Percentiles rank a stretch among this genome's conserved stretches.
Evolutionary conservation across 2,888 invertebrate species (phyloP).

Genomic region (Xylophagus ater): DNA sequence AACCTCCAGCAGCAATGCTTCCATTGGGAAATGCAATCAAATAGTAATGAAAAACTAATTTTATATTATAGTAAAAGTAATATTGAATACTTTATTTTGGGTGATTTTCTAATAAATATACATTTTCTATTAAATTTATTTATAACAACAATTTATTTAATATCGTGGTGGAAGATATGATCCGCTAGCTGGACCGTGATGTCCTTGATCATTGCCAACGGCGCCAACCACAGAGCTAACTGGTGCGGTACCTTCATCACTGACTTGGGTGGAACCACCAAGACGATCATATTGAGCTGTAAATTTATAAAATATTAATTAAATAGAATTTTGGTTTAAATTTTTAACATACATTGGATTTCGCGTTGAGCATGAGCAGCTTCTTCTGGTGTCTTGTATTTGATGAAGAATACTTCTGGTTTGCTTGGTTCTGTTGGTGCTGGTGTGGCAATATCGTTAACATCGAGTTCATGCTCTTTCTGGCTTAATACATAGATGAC

Average conservation of each 20-base stretch:
- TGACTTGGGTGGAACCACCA: constrained; percentile 23
- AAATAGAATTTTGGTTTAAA: not conserved
- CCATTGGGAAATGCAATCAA: too few relatives aligned
- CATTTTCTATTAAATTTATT: too few relatives aligned
- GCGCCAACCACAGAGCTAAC: constrained; percentile 15
- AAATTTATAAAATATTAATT: not conserved
- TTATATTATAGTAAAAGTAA: too few relatives aligned
- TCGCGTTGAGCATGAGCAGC: constrained; percentile 32
- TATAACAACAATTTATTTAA: too few relatives aligned
- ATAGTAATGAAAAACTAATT: too few relatives aligned
- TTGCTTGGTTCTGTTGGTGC: constrained; percentile 27
- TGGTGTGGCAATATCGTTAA: constrained; percentile 29
- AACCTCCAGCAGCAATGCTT: too few relatives aligned
- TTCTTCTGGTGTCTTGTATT: constrained; percentile 35
- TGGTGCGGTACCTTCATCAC: constrained; percentile 27
- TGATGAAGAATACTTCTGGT: constrained; percentile 37
- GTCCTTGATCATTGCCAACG: not conserved
- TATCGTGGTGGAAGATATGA: not conserved
- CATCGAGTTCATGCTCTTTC: constrained; percentile 29
- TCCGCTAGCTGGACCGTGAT: not conserved
- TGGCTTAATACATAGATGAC: constrained; percentile 36
- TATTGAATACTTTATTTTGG: too few relatives aligned
- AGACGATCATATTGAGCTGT: constrained; percentile 25
- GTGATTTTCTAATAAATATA: too few relatives aligned
- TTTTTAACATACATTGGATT: constrained; percentile 29